Evolutionary conservation across 2,113 vertebrate genomes (phyloP).

Genomic region (rat (Rattus norvegicus)): GRCr8 NC_086024.1:135172501-135173000

Average conservation of each 20-base stretch:
- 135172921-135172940: not conserved
- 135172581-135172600: not conserved
- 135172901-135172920: slow-evolving; percentile 5
- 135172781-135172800: not conserved
- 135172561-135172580: not conserved
- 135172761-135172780: not conserved
- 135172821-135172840: not conserved
- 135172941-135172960: not conserved
- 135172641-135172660: not conserved
- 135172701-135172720: not conserved
- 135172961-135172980: not conserved
- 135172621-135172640: not conserved
- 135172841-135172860: not conserved
- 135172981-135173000: not conserved
- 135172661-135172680: not conserved
- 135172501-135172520: not conserved
- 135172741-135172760: not conserved
- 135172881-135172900: not conserved
- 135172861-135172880: not conserved
- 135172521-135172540: not conserved
- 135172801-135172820: not conserved
- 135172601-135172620: not conserved
- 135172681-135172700: not conserved
- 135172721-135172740: not conserved
- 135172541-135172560: not conserved